Percentiles rank a stretch among this genome's conserved stretches.
These are phyloP conservation scores for Erpornis zantholeuca DNA, from an alignment of 2,113 vertebrate genomes.

Conservation along the genomic window DNA sequence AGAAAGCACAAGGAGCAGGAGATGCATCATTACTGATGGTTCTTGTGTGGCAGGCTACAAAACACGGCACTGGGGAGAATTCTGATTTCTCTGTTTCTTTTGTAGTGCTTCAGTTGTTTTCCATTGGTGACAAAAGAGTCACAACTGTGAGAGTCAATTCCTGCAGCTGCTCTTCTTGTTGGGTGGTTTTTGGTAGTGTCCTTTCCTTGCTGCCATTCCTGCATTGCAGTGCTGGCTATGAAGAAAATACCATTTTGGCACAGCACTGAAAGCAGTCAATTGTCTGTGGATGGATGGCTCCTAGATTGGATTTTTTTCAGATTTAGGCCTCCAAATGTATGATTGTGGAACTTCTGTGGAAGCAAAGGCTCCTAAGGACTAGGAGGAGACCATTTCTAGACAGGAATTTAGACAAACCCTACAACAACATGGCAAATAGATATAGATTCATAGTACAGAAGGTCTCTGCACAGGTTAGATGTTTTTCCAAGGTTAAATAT, in stretches of 20 bases:
- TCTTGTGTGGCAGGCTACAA: neutral
- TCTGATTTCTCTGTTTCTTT: neutral
- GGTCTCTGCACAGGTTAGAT: neutral
- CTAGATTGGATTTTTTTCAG: neutral
- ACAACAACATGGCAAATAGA: neutral
- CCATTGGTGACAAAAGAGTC: neutral
- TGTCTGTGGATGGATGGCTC: neutral
- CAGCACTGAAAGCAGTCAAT: neutral
- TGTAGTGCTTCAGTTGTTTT: neutral
- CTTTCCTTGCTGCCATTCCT: neutral
- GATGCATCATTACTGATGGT: neutral
- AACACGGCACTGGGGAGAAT: neutral
- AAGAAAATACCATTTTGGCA: neutral
- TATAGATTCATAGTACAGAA: neutral
- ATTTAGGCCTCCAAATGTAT: constrained; percentile 20
- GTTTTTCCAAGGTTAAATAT: neutral
- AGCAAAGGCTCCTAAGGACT: constrained; percentile 18
- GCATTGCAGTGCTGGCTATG: neutral
- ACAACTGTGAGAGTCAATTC: neutral
- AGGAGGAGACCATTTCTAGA: neutral
- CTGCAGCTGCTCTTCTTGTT: neutral
- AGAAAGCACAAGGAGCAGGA: neutral
- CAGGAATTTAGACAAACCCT: constrained; percentile 27
- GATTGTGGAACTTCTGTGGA: constrained; percentile 16
- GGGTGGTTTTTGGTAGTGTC: neutral